phyloP scores from a whole-genome alignment of 2,797 vertebrate genomes.

The Chromobotia macracanthus region DNA sequence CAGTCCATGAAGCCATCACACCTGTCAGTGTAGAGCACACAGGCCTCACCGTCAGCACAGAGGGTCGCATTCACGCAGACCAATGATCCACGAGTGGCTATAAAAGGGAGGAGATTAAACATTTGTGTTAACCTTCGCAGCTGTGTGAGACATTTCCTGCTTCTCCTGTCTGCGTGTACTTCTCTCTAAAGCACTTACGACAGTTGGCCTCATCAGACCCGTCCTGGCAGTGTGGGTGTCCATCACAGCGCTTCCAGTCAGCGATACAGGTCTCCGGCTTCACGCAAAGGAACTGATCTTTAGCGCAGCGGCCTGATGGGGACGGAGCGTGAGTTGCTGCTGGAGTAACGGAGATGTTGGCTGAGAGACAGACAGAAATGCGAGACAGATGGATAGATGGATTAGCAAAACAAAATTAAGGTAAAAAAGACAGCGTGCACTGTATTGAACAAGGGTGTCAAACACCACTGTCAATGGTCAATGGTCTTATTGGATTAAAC shows the following conservation, averaged over 20 bases:
- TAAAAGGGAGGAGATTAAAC: background rate
- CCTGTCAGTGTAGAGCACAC: conserved; percentile 80
- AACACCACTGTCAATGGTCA: too few relatives aligned
- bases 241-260: conserved; percentile 91
- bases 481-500: too few relatives aligned
- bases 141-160: background rate
- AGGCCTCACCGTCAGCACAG: conserved; percentile 88
- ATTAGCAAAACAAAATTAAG: background rate
- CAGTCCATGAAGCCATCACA: conserved; percentile 95
- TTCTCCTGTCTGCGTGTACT: background rate
- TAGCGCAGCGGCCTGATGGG: conserved; percentile 75
- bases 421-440: background rate
- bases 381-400: background rate
- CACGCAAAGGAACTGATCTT: conserved; percentile 86
- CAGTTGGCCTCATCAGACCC: conserved; percentile 87
- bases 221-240: conserved; percentile 84
- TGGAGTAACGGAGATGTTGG: conserved; percentile 64
- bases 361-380: conserved; percentile 27
- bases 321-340: conserved; percentile 63
- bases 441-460: background rate
- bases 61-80: conserved; percentile 80
- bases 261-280: conserved; percentile 86
- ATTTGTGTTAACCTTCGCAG: background rate
- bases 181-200: conserved; percentile 79
- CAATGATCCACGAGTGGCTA: conserved; percentile 86